Conservation (phyloP, 2,113 vertebrate genomes). For the Hydrolagus affinis region DNA sequence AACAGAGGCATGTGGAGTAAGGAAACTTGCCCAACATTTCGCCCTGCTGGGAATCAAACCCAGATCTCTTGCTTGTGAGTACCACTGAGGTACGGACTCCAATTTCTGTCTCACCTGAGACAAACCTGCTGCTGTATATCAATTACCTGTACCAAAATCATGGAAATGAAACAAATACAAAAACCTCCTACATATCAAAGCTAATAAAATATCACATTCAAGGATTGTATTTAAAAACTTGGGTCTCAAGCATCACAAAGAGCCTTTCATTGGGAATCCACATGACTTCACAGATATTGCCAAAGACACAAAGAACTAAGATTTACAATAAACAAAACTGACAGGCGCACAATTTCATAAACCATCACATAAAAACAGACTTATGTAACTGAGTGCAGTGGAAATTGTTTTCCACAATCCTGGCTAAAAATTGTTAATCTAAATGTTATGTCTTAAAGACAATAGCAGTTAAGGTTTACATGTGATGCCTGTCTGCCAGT, state of each 20-base stretch:
- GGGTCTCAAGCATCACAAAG: not conserved
- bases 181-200: not conserved
- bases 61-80: no score
- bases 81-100: no score
- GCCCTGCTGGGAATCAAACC: no score
- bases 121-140: not conserved
- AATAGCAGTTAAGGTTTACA: no score
- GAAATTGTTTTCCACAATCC: not conserved
- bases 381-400: no score
- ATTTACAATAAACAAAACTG: not conserved
- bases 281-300: not conserved
- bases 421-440: not conserved
- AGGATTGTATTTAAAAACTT: not conserved
- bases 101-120: not conserved
- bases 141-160: not conserved
- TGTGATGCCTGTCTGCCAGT: no score
- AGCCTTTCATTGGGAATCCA: not conserved
- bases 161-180: not conserved
- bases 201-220: not conserved
- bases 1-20: no score
- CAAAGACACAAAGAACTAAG: conserved; percentile 11
- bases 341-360: not conserved
- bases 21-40: no score
- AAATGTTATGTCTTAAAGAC: not conserved
- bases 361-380: not conserved